Conservation (phyloP, 2,888 invertebrate species). For the Andrena haemorrhoa region DNA sequence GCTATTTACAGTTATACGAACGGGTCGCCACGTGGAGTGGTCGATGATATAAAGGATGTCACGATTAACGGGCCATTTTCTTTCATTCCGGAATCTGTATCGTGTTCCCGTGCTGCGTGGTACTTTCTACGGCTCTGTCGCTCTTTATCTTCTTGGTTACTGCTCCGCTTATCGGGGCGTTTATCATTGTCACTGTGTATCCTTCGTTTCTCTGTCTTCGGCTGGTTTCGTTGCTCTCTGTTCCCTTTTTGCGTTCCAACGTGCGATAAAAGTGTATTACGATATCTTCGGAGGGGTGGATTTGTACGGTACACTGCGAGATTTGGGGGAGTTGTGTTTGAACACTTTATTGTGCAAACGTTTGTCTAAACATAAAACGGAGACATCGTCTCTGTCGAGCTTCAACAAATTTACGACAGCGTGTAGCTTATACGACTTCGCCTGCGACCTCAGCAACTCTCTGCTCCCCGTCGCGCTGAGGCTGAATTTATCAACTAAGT, state of each 20-base stretch:
- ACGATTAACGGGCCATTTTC: constrained; percentile 34
- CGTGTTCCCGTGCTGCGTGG: constrained; percentile 6
- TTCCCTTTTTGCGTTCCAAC: constrained; percentile 3
- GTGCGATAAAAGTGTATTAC: constrained; percentile 12
- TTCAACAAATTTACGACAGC: neutral
- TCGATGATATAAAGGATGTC: neutral
- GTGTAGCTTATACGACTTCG: neutral
- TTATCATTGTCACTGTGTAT: constrained; percentile 36
- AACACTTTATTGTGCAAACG: neutral
- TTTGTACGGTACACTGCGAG: neutral
- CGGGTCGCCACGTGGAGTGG: neutral
- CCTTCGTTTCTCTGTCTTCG: constrained; percentile 11
- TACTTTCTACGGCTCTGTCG: constrained; percentile 14
- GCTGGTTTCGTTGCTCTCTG: neutral
- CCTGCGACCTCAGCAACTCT: neutral
- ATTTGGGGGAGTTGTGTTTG: constrained; percentile 4
- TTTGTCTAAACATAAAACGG: neutral
- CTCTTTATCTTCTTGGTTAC: constrained; percentile 32
- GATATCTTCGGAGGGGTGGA: neutral
- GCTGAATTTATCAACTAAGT: neutral
- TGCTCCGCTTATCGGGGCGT: constrained; percentile 33
- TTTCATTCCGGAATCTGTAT: constrained; percentile 11
- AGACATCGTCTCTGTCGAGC: neutral
- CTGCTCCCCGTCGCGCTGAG: neutral
- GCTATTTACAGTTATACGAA: no score